Conservation (phyloP, 2,797 vertebrate genomes). For the Macropodus opercularis region DNA sequence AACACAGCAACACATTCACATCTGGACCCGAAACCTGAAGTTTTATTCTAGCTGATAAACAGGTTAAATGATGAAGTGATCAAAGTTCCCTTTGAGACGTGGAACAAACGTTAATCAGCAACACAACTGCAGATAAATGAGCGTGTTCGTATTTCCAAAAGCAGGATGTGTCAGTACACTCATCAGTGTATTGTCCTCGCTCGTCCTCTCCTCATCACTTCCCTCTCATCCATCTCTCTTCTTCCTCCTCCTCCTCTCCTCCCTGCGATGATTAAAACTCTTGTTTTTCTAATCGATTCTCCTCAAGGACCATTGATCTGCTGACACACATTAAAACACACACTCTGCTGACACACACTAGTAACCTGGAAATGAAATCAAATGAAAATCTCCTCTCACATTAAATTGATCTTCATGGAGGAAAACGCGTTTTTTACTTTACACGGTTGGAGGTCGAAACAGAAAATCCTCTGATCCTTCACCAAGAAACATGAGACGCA, state of each 20-base stretch:
- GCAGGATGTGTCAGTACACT: not conserved
- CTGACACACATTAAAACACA: constrained; percentile 30
- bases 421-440: not conserved
- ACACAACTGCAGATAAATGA: no score
- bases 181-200: constrained; percentile 42
- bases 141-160: no score
- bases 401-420: constrained; percentile 4
- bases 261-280: constrained; percentile 50
- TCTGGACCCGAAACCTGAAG: no score
- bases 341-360: constrained; percentile 11
- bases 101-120: no score
- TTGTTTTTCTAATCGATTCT: constrained; percentile 62
- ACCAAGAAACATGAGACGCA: no score
- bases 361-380: constrained; percentile 15
- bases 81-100: no score
- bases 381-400: constrained; percentile 2
- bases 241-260: constrained; percentile 8
- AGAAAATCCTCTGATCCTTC: no score
- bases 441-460: not conserved
- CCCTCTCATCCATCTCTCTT: not conserved
- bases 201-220: not conserved
- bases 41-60: no score
- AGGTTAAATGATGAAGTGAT: no score
- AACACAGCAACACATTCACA: no score
- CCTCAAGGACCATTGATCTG: constrained; percentile 58